Conservation (phyloP, 2,888 invertebrate species). For the Patella depressa region DNA sequence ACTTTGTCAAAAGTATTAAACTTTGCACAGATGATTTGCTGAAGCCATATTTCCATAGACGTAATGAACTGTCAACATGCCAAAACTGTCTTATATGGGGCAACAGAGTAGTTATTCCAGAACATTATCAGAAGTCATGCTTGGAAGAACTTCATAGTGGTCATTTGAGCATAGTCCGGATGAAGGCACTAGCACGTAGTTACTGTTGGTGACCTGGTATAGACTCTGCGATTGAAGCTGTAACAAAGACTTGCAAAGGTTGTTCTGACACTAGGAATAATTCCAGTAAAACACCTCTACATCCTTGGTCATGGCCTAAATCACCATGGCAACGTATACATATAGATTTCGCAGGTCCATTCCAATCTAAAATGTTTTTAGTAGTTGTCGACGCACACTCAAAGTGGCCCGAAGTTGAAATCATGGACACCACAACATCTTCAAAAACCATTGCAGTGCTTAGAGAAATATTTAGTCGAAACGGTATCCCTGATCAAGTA, state of each 20-base stretch:
- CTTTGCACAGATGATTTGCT: conserved; percentile 8
- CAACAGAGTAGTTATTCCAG: conserved; percentile 34
- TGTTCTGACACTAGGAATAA: conserved; percentile 38
- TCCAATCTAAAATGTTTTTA: conserved; percentile 53
- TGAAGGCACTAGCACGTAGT: conserved; percentile 50
- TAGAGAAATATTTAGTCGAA: no score
- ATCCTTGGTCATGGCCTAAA: conserved; percentile 45
- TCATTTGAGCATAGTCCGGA: conserved; percentile 50
- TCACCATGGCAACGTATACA: conserved; percentile 67
- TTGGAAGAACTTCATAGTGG: conserved; percentile 43
- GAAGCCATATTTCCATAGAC: conserved; percentile 27
- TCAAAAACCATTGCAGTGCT: no score
- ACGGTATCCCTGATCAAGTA: no score
- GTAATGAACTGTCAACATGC: conserved; percentile 37
- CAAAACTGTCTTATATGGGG: conserved; percentile 47
- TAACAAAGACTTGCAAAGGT: conserved; percentile 28
- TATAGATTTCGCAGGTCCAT: conserved; percentile 70
- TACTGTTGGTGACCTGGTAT: conserved; percentile 48
- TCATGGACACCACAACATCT: conserved; percentile 60
- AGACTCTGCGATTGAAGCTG: conserved; percentile 34
- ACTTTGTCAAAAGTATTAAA: conserved; percentile 30
- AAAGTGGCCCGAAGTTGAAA: no score
- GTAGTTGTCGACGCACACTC: conserved; percentile 66
- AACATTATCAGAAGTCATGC: conserved; percentile 19
- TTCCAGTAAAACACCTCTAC: conserved; percentile 36